A percentile compares a stretch with the other conserved stretches of the same genome.
Conservation (phyloP, 2,888 invertebrate genomes). For the Mycogona germanica region DNA sequence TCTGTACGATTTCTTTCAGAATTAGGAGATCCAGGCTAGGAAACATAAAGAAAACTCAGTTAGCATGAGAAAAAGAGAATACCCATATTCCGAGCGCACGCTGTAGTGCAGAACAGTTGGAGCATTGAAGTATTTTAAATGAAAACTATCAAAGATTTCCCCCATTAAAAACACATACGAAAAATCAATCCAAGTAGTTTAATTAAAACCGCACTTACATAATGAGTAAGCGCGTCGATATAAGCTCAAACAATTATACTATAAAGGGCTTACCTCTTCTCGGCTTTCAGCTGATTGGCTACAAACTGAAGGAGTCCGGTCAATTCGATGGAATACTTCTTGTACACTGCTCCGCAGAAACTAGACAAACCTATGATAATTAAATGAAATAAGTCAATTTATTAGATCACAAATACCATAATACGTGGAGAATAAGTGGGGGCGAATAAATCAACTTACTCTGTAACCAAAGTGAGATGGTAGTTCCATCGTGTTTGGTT, state of each 20-base stretch:
- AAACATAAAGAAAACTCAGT: constrained; percentile 39
- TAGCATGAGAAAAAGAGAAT: neutral
- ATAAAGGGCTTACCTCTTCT: constrained; percentile 68
- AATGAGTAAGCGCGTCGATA: constrained; percentile 12
- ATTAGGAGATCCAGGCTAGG: constrained; percentile 71
- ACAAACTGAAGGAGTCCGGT: constrained; percentile 93
- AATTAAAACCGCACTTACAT: too few species aligned
- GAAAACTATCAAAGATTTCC: too few species aligned
- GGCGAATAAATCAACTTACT: constrained; percentile 40
- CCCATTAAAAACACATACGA: too few species aligned
- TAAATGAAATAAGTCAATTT: neutral
- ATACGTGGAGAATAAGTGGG: neutral
- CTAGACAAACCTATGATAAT: constrained; percentile 51
- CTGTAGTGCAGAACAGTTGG: too few species aligned
- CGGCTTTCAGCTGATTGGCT: constrained; percentile 89
- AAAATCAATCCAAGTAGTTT: too few species aligned
- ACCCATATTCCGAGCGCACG: too few species aligned
- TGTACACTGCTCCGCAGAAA: constrained; percentile 92
- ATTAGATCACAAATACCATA: neutral
- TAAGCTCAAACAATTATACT: constrained; percentile 22
- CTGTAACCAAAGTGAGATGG: constrained; percentile 86
- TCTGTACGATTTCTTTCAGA: constrained; percentile 93
- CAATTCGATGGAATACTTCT: constrained; percentile 93
- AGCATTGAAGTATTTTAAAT: too few species aligned
- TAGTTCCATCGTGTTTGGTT: constrained; percentile 78